A percentile compares a stretch with the other conserved stretches of the same genome.
phyloP scores from a whole-genome alignment of 2,888 invertebrate species.

The Dorcus hopei region DNA sequence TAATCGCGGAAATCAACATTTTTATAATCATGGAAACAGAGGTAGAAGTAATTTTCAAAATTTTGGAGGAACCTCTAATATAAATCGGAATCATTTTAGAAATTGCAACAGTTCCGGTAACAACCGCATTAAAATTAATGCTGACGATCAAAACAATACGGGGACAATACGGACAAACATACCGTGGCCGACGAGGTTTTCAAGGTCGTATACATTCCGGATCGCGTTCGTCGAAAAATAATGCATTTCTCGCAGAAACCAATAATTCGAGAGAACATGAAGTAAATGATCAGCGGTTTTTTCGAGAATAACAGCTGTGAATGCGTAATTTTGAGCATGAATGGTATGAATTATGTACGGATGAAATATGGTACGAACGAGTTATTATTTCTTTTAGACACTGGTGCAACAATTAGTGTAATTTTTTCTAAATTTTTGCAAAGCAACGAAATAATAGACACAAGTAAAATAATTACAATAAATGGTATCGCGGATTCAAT shows the following conservation, averaged over 20 bases:
- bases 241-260: background rate
- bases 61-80: too few relatives aligned
- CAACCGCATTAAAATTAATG: too few relatives aligned
- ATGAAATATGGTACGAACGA: background rate
- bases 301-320: background rate
- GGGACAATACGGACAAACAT: too few relatives aligned
- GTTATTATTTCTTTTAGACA: constrained; percentile 1
- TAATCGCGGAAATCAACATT: too few relatives aligned
- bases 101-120: too few relatives aligned
- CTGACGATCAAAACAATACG: too few relatives aligned
- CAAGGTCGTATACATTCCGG: too few relatives aligned
- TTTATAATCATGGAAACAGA: too few relatives aligned
- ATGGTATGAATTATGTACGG: constrained; percentile 7
- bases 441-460: background rate
- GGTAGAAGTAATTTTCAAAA: too few relatives aligned
- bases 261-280: background rate
- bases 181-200: too few relatives aligned
- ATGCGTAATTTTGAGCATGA: constrained; percentile 1
- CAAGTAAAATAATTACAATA: background rate
- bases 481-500: constrained; percentile 2
- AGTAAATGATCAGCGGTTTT: background rate
- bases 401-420: constrained; percentile 1
- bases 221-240: background rate
- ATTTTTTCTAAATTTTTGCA: background rate
- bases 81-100: too few relatives aligned